These are phyloP conservation scores for Linnaemya tessellans DNA, from an alignment of 2,888 invertebrate genomes.

Conservation along the genomic window DNA sequence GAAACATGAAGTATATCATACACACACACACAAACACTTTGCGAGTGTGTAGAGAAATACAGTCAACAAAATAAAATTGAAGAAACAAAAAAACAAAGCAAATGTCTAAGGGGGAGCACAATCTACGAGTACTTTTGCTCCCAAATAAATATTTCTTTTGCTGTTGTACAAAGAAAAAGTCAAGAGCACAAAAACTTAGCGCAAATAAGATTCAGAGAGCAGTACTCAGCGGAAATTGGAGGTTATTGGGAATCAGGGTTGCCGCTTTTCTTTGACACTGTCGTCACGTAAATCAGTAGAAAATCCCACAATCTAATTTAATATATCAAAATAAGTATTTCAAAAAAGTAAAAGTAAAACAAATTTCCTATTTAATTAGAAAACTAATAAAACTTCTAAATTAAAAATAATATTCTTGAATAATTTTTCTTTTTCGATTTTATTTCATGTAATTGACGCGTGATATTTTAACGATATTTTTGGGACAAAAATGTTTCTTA, in stretches of 20 bases:
- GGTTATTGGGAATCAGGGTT: conserved; percentile 15
- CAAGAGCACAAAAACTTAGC: background rate
- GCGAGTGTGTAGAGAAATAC: background rate
- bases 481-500: no score
- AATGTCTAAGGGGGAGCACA: background rate
- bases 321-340: no score
- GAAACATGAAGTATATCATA: background rate
- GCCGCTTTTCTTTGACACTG: background rate
- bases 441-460: no score
- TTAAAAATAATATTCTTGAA: no score
- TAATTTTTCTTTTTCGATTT: no score
- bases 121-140: background rate
- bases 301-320: no score
- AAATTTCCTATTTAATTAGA: no score
- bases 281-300: no score
- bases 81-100: background rate
- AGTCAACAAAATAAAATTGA: background rate
- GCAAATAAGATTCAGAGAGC: conserved; percentile 22
- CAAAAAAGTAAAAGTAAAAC: no score
- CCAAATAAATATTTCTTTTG: background rate
- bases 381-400: no score
- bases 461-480: no score
- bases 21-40: conserved; percentile 2
- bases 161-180: background rate
- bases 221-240: conserved; percentile 9